phyloP scores from a whole-genome alignment of 64 coral and sea anemone species.

The Montipora capricornis region DNA sequence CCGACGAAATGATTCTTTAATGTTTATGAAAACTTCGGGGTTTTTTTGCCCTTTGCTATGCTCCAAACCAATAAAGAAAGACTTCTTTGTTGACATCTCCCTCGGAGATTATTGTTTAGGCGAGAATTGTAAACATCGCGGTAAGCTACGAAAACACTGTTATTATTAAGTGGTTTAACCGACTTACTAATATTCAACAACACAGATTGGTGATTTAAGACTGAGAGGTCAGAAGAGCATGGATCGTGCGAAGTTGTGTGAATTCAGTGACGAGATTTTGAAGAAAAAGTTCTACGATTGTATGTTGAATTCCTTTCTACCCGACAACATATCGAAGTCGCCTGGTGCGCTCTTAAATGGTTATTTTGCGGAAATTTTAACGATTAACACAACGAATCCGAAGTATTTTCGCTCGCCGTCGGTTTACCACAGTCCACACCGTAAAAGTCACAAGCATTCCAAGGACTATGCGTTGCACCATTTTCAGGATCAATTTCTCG shows the following conservation, averaged over 20 bases:
- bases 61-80: neutral
- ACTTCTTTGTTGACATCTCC: constrained; percentile 21
- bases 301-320: constrained; percentile 66
- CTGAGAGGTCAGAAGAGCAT: constrained; percentile 1
- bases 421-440: constrained; percentile 42
- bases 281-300: constrained; percentile 75
- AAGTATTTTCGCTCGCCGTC: constrained; percentile 58
- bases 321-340: constrained; percentile 13
- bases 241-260: constrained; percentile 55
- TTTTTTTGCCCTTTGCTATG: neutral
- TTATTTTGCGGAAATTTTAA: constrained; percentile 87
- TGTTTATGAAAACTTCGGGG: neutral
- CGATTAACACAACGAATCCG: constrained; percentile 66
- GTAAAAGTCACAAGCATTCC: constrained; percentile 79
- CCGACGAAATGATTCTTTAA: neutral
- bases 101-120: neutral
- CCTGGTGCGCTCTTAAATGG: constrained; percentile 72
- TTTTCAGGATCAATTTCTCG: constrained; percentile 79
- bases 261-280: constrained; percentile 71
- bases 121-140: constrained; percentile 23
- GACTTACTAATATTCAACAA: constrained; percentile 21
- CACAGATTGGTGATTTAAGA: neutral
- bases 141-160: neutral
- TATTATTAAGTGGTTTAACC: constrained; percentile 41
- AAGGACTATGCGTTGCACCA: constrained; percentile 75